Evolutionary conservation across 2,113 vertebrate species (phyloP).

Genomic region (Cyphomyrus discorhynchus): DNA sequence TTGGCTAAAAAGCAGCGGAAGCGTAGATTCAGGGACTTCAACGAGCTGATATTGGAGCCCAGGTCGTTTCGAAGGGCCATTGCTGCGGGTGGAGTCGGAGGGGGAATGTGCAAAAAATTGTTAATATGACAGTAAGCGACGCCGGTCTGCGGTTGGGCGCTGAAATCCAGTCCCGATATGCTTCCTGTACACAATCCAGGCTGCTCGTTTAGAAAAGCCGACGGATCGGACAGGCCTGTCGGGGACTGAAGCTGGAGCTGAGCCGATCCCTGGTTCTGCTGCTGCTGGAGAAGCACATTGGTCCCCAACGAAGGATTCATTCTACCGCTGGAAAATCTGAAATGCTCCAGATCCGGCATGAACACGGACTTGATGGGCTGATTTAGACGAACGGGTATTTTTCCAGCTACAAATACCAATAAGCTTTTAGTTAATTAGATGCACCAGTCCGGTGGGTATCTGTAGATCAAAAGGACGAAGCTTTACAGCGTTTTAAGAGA

Average conservation of each 20-base stretch:
- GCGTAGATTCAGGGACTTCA: conserved; percentile 88
- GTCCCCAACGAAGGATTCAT: conserved; percentile 86
- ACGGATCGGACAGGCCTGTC: conserved; percentile 54
- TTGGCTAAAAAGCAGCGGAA: conserved; percentile 95
- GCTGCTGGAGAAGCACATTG: conserved; percentile 65
- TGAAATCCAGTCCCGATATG: conserved; percentile 45
- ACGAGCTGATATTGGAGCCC: conserved; percentile 92
- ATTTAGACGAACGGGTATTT: conserved; percentile 7
- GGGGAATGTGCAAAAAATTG: conserved; percentile 37
- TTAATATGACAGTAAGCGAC: conserved; percentile 36
- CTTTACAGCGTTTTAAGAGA: not conserved
- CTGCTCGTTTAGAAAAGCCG: conserved; percentile 48
- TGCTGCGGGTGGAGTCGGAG: conserved; percentile 70
- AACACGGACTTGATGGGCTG: conserved; percentile 50
- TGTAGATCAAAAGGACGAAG: not conserved
- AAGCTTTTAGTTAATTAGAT: not conserved
- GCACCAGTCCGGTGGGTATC: not conserved
- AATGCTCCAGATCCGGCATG: conserved; percentile 72
- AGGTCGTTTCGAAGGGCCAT: conserved; percentile 92
- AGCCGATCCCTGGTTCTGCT: conserved; percentile 56
- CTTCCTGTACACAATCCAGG: conserved; percentile 36
- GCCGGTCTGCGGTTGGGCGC: conserved; percentile 38
- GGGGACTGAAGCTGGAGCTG: conserved; percentile 63
- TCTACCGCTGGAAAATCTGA: conserved; percentile 65
- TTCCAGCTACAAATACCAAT: not conserved